Base-by-base conservation (phyloP, 2,113 vertebrate genomes). In the Burhinus oedicnemus region DNA sequence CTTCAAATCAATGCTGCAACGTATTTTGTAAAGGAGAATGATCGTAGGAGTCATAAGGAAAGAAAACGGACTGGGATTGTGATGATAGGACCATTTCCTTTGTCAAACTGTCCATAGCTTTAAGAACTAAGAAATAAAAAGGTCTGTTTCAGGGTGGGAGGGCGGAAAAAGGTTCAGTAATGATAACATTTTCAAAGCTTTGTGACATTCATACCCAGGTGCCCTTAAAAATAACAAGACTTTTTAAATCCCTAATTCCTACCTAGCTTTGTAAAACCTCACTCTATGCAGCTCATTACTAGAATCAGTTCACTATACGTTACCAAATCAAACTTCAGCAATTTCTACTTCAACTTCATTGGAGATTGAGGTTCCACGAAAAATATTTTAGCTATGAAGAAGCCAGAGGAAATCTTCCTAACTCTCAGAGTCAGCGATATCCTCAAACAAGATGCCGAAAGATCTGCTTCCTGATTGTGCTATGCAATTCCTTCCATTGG, bases 381-480 rank as follows among this genome's bases (percentile, higher is more conserved):
- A 97, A 90, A 44, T 38, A 87, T 60, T 76, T 42, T 9, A 81
- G 21, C n/a, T 90, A 10, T 34, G 42, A 88, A 78, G 76, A 80
- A 77, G 23, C 10, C 42, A 96, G 55, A 77, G 42, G 21, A 71
- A 71, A 75, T 55, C 42, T n/a, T 62, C 19, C n/a, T 72, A 79
- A 72, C 34, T 51, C 51, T 62, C 47, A 78, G 0, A 25, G 32
- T 40, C 57, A 83, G 44, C 2, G 2, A 58, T 34, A 71, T 22
- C 4, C 62, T 38, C n/a, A 74, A 78, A 88, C 7, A 88, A 92
- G 64, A 77, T 29, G 15, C 55, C 40, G 18, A 30, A 90, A 64
- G 4, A 58, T 84, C 51, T 70, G 18, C 22, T 64, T 45, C 85
- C 92, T 60, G 64, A 81, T 23, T 68, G 34, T 2, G 4, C 38